phyloP scores from a whole-genome alignment of 1,140 invertebrate genomes.

The Cyrtorhinus lividipennis region DNA sequence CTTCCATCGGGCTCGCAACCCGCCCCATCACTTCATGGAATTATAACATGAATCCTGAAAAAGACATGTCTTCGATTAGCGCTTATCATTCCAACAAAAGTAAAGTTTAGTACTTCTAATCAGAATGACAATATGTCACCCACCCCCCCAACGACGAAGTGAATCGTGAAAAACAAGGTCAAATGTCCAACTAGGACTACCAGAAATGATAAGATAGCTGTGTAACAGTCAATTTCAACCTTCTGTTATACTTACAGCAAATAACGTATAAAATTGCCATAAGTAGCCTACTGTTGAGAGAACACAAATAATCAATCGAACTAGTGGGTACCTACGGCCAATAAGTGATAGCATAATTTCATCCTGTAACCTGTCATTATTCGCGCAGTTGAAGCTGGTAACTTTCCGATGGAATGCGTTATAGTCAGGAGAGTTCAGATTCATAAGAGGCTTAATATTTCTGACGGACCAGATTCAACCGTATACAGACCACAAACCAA shows the following conservation, averaged over 20 bases:
- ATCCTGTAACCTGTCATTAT: slow-evolving; percentile 11
- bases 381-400: neutral
- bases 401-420: neutral
- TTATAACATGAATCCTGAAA: slow-evolving; percentile 21
- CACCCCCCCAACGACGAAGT: neutral
- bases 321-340: neutral
- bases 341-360: slow-evolving; percentile 4
- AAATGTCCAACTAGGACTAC: neutral
- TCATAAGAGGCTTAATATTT: neutral
- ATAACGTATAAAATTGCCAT: neutral
- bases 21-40: slow-evolving; percentile 36
- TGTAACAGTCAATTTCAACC: neutral
- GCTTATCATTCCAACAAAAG: neutral
- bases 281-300: neutral
- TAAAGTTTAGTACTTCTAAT: neutral
- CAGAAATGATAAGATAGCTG: neutral
- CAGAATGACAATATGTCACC: neutral
- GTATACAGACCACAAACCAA: neutral
- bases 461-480: neutral
- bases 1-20: slow-evolving; percentile 51
- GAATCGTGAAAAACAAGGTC: slow-evolving; percentile 1
- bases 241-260: neutral
- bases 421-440: neutral
- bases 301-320: neutral
- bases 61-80: neutral